Conservation (phyloP, 1,140 invertebrate genomes). For the Cryptotermes secundus region DNA sequence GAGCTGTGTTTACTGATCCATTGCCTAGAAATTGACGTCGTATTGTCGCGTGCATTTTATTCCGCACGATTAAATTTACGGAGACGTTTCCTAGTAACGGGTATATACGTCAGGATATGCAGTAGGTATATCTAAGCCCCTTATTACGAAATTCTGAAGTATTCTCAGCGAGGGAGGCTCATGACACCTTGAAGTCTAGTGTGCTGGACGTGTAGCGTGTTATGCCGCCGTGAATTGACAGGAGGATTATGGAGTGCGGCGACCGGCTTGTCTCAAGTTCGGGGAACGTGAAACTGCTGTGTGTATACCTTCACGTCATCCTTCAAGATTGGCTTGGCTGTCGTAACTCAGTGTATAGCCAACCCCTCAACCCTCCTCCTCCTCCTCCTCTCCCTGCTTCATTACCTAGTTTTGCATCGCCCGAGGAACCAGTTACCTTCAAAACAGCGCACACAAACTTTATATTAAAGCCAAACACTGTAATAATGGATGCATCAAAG, state of each 20-base stretch:
- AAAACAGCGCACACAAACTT: constrained; percentile 16
- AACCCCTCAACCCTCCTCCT: neutral
- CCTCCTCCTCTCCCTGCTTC: neutral
- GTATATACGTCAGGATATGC: too few species aligned
- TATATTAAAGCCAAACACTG: neutral
- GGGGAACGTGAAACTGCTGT: neutral
- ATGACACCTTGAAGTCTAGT: neutral
- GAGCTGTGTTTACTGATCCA: too few species aligned
- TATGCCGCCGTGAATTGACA: neutral
- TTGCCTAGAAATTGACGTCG: too few species aligned
- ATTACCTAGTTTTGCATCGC: constrained; percentile 1
- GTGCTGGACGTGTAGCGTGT: neutral
- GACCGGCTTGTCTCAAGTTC: constrained; percentile 14
- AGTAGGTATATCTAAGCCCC: too few species aligned
- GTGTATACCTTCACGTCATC: neutral
- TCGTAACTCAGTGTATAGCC: neutral
- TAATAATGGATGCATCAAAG: constrained; percentile 13
- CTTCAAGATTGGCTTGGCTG: constrained; percentile 14
- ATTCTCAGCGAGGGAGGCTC: neutral
- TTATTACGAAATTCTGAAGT: neutral
- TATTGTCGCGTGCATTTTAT: too few species aligned
- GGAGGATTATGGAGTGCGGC: neutral
- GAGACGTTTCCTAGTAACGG: too few species aligned
- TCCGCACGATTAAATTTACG: too few species aligned
- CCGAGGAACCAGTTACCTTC: neutral